A percentile compares a stretch with the other conserved stretches of the same genome.
phyloP scores from a whole-genome alignment of 1,140 invertebrate species.

The Luehdorfia chinensis region DNA sequence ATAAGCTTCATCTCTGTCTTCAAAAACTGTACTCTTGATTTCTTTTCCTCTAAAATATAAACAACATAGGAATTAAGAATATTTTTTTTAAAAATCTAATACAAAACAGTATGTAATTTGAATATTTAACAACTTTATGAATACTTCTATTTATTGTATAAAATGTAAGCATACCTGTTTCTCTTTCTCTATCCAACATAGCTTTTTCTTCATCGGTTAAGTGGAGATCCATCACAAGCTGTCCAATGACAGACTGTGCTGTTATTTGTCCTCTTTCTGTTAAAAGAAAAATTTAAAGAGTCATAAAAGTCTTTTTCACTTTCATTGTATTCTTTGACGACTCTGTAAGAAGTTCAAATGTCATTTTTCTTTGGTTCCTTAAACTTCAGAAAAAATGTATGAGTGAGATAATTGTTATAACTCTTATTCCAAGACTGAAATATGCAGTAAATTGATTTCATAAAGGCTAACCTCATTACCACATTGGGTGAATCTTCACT shows the following conservation, averaged over 20 bases:
- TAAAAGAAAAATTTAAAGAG: slow-evolving; percentile 30
- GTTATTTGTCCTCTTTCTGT: slow-evolving; percentile 80
- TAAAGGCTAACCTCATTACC: too few species aligned
- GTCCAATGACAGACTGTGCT: slow-evolving; percentile 77
- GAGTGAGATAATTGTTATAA: too few species aligned
- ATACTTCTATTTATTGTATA: slow-evolving; percentile 4
- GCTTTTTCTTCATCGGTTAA: slow-evolving; percentile 71
- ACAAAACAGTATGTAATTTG: slow-evolving; percentile 11
- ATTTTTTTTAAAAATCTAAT: too few species aligned
- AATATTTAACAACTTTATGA: too few species aligned
- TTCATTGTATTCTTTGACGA: too few species aligned
- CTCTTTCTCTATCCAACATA: slow-evolving; percentile 65
- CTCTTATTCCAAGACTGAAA: too few species aligned
- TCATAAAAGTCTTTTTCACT: neutral
- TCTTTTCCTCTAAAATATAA: slow-evolving; percentile 76
- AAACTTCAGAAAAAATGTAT: too few species aligned
- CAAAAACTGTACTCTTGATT: slow-evolving; percentile 77
- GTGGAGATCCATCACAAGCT: slow-evolving; percentile 78
- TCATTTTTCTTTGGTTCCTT: too few species aligned
- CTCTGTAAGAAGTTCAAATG: too few species aligned
- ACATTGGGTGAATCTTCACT: too few species aligned
- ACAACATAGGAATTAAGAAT: slow-evolving; percentile 2
- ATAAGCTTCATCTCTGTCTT: slow-evolving; percentile 84
- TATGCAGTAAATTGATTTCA: too few species aligned
- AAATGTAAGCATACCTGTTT: slow-evolving; percentile 47